Percentiles rank a stretch among this genome's conserved stretches.
Evolutionary conservation across 2,888 invertebrate genomes (phyloP).

Genomic region (Rotaria magnacalcarata): DNA sequence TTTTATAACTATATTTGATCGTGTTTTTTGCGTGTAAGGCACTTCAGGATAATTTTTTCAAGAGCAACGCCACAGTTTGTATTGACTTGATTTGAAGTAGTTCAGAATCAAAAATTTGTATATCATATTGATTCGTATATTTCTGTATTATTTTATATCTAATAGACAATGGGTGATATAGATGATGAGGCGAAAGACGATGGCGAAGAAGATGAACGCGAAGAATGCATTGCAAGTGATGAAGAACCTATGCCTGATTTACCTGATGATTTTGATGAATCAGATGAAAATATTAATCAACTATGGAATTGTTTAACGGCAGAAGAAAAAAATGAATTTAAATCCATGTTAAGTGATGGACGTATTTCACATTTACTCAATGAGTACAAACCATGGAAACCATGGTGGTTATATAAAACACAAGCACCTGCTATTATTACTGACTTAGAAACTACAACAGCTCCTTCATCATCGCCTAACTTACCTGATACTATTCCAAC

Average conservation of each 20-base stretch:
- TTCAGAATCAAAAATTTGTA: too few species aligned
- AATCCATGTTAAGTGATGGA: slow-evolving; percentile 7
- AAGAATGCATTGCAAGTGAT: slow-evolving; percentile 32
- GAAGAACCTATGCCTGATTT: not conserved
- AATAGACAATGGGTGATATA: not conserved
- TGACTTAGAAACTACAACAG: not conserved
- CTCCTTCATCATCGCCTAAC: not conserved
- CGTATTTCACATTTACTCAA: not conserved
- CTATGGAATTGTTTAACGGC: slow-evolving; percentile 19
- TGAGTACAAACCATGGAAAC: slow-evolving; percentile 36
- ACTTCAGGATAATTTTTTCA: not conserved
- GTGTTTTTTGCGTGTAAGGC: too few species aligned
- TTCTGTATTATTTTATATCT: not conserved
- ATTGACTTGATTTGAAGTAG: too few species aligned
- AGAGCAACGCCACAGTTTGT: too few species aligned
- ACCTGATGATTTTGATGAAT: not conserved
- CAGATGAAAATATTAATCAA: slow-evolving; percentile 1
- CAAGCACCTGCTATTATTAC: not conserved
- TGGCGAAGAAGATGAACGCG: not conserved
- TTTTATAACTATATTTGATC: too few species aligned
- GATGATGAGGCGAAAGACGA: not conserved
- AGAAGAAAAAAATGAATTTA: slow-evolving; percentile 12
- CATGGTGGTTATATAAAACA: not conserved
- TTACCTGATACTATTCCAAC: not conserved
- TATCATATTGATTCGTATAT: too few species aligned